Base-by-base conservation (phyloP, 2,888 invertebrate species). In the Nycteola revayana region DNA sequence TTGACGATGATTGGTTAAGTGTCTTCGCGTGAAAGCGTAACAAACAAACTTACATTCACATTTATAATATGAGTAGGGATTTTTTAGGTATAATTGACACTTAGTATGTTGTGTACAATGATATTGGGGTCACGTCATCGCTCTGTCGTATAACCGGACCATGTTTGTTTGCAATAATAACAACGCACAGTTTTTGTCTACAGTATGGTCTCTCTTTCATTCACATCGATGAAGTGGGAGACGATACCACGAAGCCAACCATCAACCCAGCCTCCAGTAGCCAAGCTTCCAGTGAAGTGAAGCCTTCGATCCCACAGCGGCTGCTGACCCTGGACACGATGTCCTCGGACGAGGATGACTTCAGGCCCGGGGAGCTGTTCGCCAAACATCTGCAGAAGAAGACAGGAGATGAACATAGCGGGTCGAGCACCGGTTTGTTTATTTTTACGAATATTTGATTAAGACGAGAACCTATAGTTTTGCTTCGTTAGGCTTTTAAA, bases 141-240 rank as follows among this genome's bases (percentile, higher is more conserved):
- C 79, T 1, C 90, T 93, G 65, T 94, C 94, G 71, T 97, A 96
- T 96, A 95, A 96, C 76, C 84, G 94, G 30, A 75, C 23, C 21
- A 1, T 22, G 10, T 29, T 9, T 8, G 6, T 1, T 5, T 26
- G 7, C 22, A 7, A 1, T 7, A n/a, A 7, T 9, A 2, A n/a
- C 3, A n/a, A n/a, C n/a, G n/a, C n/a, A n/a, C n/a, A n/a, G 9
- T 9, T 5, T 6, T 28, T 26, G 9, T 14, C 39, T 65, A 1
- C 91, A 94, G 75, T 97, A 92, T 76, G 97, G 97, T 0, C 72
- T 97, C 7, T 93, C 94, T 0, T 97, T 97, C 75, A 84, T 97
- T 28, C 94, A 92, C 60, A 76, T 96, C 6, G 75, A 71, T 45
- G 75, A 72, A 34, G 90, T 92, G 44, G 90, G 90, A 29, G 52